A percentile compares a stretch with the other conserved stretches of the same genome.
phyloP scores from a whole-genome alignment of 2,113 vertebrate genomes.

The Scolopax mira region DNA sequence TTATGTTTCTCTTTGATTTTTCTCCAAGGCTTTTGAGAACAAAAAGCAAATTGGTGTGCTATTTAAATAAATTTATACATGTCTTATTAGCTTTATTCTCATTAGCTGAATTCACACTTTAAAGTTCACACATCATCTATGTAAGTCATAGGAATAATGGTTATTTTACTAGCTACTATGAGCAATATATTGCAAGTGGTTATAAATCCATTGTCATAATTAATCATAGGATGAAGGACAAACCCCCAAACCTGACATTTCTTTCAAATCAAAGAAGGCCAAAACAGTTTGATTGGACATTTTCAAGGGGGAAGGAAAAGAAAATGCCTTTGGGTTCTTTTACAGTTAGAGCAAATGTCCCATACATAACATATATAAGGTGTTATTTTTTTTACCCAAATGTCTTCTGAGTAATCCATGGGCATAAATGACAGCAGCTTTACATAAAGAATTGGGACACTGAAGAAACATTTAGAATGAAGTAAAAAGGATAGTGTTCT shows the following conservation, averaged over 20 bases:
- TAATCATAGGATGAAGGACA: background rate
- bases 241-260: background rate
- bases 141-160: background rate
- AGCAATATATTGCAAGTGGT: background rate
- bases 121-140: background rate
- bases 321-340: background rate
- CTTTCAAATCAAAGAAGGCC: background rate
- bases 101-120: background rate
- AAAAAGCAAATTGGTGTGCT: background rate
- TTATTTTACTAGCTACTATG: background rate
- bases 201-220: background rate
- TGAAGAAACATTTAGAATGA: background rate
- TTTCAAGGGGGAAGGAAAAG: background rate
- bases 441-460: background rate
- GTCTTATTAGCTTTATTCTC: background rate
- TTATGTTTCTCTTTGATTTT: background rate
- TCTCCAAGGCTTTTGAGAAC: background rate
- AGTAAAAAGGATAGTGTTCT: background rate
- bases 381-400: background rate
- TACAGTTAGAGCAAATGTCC: background rate
- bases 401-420: background rate
- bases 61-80: background rate
- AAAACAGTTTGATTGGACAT: background rate
- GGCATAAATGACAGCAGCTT: background rate
- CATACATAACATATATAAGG: background rate